Percentiles rank a stretch among this genome's conserved stretches.
These are phyloP conservation scores for Parthenolecanium corni DNA, from an alignment of 2,888 invertebrate species.

Conservation along the genomic window DNA sequence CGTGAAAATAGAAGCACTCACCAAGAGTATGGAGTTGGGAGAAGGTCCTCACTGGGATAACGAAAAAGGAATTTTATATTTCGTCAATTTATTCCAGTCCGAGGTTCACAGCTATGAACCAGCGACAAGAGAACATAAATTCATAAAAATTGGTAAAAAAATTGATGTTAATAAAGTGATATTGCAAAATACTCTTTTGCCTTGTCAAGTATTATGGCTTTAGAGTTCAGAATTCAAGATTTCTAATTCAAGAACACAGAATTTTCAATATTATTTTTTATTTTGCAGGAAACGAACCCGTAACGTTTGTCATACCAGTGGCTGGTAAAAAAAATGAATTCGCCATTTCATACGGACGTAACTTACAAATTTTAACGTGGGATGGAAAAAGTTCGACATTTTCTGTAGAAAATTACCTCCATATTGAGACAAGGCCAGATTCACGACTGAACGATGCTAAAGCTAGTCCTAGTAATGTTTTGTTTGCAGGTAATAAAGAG, in stretches of 20 bases:
- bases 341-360: conserved; percentile 50
- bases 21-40: background rate
- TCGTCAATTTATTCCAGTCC: conserved; percentile 47
- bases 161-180: conserved; percentile 11
- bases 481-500: no score
- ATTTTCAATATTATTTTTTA: no score
- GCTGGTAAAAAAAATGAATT: conserved; percentile 43
- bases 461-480: no score
- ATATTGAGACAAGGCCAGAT: conserved; percentile 37
- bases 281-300: background rate
- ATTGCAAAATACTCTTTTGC: no score
- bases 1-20: no score
- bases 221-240: no score
- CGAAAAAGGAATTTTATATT: conserved; percentile 46
- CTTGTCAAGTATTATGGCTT: no score
- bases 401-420: conserved; percentile 40
- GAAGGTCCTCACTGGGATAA: conserved; percentile 54
- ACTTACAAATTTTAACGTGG: conserved; percentile 52
- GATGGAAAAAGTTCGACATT: conserved; percentile 45
- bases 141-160: conserved; percentile 27
- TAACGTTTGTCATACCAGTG: conserved; percentile 29
- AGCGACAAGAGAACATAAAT: conserved; percentile 42
- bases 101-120: conserved; percentile 45
- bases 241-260: no score
- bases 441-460: no score